phyloP scores from a whole-genome alignment of 2,888 invertebrate genomes.

The Lamellibrachia columna region DNA sequence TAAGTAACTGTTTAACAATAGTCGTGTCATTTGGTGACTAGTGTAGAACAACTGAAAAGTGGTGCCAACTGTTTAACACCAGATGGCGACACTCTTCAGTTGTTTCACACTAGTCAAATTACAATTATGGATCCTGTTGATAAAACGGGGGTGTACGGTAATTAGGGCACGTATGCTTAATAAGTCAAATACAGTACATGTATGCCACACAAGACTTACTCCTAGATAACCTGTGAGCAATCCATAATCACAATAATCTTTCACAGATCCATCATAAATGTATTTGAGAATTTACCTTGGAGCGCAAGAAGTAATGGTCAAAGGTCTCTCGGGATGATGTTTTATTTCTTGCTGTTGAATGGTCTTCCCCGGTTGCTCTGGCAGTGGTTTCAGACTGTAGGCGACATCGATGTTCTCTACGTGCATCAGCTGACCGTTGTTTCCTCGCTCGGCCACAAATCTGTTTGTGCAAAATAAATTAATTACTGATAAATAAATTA shows the following conservation, averaged over 20 bases:
- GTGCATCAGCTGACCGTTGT: slow-evolving; percentile 62
- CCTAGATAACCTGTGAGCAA: background rate
- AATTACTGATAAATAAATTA: background rate
- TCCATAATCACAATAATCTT: background rate
- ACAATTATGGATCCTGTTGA: too few relatives aligned
- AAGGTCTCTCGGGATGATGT: slow-evolving; percentile 39
- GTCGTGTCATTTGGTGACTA: too few relatives aligned
- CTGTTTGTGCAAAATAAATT: slow-evolving; percentile 45
- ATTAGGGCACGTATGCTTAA: too few relatives aligned
- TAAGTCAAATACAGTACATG: background rate
- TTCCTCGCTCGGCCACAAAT: slow-evolving; percentile 66
- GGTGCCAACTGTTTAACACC: too few relatives aligned
- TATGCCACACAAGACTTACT: background rate
- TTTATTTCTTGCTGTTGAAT: background rate
- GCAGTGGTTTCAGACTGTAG: slow-evolving; percentile 58
- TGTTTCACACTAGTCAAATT: too few relatives aligned
- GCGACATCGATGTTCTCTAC: slow-evolving; percentile 67
- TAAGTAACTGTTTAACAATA: too few relatives aligned
- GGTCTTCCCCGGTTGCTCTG: slow-evolving; percentile 26
- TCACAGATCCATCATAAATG: background rate
- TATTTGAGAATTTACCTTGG: slow-evolving; percentile 45
- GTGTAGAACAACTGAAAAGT: too few relatives aligned
- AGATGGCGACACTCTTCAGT: too few relatives aligned
- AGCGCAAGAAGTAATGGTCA: slow-evolving; percentile 44
- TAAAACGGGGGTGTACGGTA: too few relatives aligned